phyloP scores from a whole-genome alignment of 2,113 vertebrate genomes.

The Laterallus jamaicensis region DNA sequence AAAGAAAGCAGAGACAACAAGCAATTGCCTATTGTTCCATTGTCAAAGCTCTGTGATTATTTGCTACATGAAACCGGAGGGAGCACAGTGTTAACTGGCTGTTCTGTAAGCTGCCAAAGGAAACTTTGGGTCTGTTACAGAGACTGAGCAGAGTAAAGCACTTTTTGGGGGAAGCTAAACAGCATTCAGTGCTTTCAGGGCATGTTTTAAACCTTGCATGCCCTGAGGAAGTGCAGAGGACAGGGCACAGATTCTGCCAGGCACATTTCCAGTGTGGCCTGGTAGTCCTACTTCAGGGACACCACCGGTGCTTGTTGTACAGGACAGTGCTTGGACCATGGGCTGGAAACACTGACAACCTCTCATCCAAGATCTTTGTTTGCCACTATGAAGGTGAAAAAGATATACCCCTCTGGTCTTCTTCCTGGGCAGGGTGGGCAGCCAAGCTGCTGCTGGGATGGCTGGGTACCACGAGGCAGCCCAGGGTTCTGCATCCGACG shows the following conservation, averaged over 20 bases:
- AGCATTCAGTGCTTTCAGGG: neutral
- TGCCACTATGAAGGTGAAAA: neutral
- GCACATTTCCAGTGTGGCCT: neutral
- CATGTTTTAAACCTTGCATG: neutral
- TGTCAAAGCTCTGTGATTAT: neutral
- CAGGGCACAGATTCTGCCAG: neutral
- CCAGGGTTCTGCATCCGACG: neutral
- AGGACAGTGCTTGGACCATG: neutral
- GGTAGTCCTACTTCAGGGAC: neutral
- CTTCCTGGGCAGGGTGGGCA: neutral
- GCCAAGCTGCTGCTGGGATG: neutral
- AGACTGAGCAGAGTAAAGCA: neutral
- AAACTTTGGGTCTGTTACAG: neutral
- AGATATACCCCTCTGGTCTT: neutral
- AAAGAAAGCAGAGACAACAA: neutral
- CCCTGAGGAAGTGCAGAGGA: neutral
- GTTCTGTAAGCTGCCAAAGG: neutral
- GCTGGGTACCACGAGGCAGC: fast-evolving
- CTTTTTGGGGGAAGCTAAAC: neutral
- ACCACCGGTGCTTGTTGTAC: neutral
- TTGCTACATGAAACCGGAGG: neutral
- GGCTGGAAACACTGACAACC: neutral
- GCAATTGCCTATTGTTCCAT: neutral
- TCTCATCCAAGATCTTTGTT: neutral
- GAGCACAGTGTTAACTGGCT: neutral